phyloP scores from a whole-genome alignment of 1,140 invertebrate species.

The Idris sp. region DNA sequence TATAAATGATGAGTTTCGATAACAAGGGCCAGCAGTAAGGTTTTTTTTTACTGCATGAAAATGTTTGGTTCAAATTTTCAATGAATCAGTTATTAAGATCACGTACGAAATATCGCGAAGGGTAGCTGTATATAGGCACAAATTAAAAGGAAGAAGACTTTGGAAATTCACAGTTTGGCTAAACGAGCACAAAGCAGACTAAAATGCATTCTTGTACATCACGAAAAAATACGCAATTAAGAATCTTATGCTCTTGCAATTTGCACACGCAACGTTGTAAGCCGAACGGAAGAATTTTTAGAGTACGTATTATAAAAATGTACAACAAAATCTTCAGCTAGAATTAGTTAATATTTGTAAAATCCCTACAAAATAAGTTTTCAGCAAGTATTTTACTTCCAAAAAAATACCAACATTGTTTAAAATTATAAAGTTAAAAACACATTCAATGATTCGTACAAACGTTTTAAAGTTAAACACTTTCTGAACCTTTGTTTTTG shows the following conservation, averaged over 20 bases:
- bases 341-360: no score
- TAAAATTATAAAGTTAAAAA: no score
- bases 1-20: constrained; percentile 15
- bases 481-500: no score
- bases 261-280: constrained; percentile 18
- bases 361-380: no score
- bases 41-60: not conserved
- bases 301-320: no score
- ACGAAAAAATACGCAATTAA: constrained; percentile 28
- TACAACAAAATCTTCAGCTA: no score
- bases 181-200: constrained; percentile 13
- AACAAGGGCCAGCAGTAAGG: constrained; percentile 23
- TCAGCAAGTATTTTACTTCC: no score
- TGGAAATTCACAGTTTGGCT: constrained; percentile 7
- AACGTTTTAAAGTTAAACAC: no score
- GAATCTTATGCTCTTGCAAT: constrained; percentile 15
- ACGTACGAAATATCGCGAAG: constrained; percentile 5
- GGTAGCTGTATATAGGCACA: constrained; percentile 9
- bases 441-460: no score
- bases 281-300: no score
- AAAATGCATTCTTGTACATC: constrained; percentile 34
- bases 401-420: no score
- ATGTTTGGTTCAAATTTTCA: constrained; percentile 13
- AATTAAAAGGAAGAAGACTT: constrained; percentile 44
- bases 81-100: constrained; percentile 34